Percentiles rank a stretch among this genome's conserved stretches.
These are phyloP conservation scores for Glaucidium brasilianum DNA, from an alignment of 2,113 vertebrate species.

Conservation along the genomic window DNA sequence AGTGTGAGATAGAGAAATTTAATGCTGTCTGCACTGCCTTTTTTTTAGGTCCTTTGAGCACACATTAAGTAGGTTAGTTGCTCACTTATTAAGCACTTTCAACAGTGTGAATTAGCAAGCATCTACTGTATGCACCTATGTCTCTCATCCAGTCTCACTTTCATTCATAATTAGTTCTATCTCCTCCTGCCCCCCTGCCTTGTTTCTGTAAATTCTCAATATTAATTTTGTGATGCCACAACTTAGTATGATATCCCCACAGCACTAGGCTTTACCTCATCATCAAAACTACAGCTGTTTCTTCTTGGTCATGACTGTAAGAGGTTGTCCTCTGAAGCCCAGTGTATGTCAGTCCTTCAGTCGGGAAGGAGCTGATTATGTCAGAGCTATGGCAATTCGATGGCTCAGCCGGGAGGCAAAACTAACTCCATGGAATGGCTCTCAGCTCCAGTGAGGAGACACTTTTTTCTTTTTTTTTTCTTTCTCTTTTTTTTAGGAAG, in stretches of 20 bases:
- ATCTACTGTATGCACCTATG: background rate
- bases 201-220: background rate
- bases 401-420: background rate
- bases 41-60: background rate
- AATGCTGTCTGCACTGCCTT: background rate
- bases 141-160: background rate
- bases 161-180: background rate
- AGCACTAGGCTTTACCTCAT: background rate
- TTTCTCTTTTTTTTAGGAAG: background rate
- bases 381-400: no score
- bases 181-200: background rate
- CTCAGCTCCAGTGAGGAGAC: background rate
- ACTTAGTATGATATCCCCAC: background rate
- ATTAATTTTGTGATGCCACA: background rate
- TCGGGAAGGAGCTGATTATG: background rate
- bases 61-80: background rate
- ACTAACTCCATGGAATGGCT: background rate
- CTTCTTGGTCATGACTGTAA: background rate
- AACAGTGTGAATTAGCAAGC: background rate
- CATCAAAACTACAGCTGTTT: no score
- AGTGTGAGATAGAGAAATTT: background rate
- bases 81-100: background rate
- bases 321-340: background rate
- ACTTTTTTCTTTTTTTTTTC: background rate
- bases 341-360: background rate